These are phyloP conservation scores for Chrysolina americana DNA, from an alignment of 2,888 invertebrate genomes.

Conservation along the genomic window DNA sequence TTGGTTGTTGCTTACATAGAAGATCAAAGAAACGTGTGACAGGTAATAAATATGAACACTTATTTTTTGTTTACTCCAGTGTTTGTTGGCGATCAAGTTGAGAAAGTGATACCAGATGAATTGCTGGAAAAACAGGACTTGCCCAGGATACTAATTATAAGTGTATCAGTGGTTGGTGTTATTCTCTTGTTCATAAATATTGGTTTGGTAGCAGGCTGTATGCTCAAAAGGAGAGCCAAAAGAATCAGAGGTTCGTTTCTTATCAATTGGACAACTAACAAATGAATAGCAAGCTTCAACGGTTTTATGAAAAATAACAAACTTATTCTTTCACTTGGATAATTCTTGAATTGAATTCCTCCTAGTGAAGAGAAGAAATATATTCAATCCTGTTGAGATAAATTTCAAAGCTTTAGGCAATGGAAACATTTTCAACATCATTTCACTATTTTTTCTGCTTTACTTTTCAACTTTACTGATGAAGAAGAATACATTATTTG, in stretches of 20 bases:
- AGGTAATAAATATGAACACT: conserved; percentile 73
- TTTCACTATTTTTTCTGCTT: no score
- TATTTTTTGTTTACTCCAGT: conserved; percentile 64
- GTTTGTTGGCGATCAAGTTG: conserved; percentile 72
- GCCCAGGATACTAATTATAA: conserved; percentile 91
- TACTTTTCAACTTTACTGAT: no score
- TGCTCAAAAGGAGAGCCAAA: conserved; percentile 78
- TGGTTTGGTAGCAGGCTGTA: conserved; percentile 87
- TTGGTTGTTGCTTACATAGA: conserved; percentile 90
- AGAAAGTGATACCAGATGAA: conserved; percentile 80
- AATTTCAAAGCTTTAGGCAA: no score
- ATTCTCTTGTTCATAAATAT: conserved; percentile 91
- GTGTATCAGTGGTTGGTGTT: conserved; percentile 90
- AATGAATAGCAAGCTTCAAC: background rate
- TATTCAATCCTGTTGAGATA: no score
- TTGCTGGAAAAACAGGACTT: conserved; percentile 84
- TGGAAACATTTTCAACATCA: no score
- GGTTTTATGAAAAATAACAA: no score
- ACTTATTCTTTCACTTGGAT: no score
- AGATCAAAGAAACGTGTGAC: conserved; percentile 85
- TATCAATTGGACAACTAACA: conserved; percentile 29
- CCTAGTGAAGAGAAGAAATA: no score
- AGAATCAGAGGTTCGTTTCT: conserved; percentile 76
- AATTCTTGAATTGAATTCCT: no score
- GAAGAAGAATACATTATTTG: no score